phyloP scores from a whole-genome alignment of 2,888 invertebrate species.

The Habrosyne pyritoides region DNA sequence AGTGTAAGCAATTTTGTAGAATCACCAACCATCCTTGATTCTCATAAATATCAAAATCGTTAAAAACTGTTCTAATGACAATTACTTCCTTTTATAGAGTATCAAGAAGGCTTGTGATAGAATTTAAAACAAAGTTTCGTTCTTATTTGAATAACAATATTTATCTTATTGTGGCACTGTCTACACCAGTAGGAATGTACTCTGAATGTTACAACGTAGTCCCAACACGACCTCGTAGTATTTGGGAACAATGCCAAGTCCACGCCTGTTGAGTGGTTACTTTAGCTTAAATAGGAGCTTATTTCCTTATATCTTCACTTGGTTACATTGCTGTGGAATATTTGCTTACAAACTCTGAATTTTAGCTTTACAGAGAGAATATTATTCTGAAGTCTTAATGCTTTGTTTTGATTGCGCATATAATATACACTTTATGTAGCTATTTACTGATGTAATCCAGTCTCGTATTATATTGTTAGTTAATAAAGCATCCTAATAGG shows the following conservation, averaged over 20 bases:
- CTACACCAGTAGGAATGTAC: conserved; percentile 2
- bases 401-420: neutral
- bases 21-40: no score
- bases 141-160: neutral
- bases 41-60: no score
- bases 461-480: no score
- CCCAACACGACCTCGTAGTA: neutral
- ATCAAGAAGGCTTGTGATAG: neutral
- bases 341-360: neutral
- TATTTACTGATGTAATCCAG: no score
- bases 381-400: neutral
- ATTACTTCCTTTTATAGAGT: neutral
- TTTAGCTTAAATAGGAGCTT: conserved; percentile 3
- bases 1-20: no score
- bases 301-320: conserved; percentile 1
- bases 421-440: no score
- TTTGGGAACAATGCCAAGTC: conserved; percentile 9
- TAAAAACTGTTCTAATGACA: no score
- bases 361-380: neutral
- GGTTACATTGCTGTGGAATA: neutral
- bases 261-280: conserved; percentile 9
- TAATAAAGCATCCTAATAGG: no score
- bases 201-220: neutral
- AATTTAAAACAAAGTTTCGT: neutral
- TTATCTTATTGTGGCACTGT: neutral